A percentile compares a stretch with the other conserved stretches of the same genome.
Conservation (phyloP, 2,888 invertebrate genomes). For the Caenorhabditis zanzibari region DNA sequence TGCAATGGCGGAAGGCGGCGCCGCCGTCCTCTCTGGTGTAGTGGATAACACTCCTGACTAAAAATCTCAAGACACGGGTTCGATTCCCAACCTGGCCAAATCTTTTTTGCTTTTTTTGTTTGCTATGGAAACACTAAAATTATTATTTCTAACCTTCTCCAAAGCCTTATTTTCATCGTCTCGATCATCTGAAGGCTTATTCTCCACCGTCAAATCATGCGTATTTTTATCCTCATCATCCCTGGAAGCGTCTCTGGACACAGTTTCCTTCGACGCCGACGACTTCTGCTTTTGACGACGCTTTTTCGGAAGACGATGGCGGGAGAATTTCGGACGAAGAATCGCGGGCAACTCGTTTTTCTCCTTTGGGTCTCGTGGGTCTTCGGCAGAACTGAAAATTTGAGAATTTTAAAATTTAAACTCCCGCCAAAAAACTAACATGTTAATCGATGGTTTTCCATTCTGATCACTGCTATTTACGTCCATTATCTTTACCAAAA, state of each 20-base stretch:
- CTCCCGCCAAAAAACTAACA: conserved; percentile 7
- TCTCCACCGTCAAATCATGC: neutral
- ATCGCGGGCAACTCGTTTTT: conserved; percentile 21
- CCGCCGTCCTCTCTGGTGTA: too few relatives aligned
- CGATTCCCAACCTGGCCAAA: too few relatives aligned
- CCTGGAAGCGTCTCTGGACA: conserved; percentile 6
- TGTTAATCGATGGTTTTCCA: conserved; percentile 29
- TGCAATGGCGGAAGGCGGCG: too few relatives aligned
- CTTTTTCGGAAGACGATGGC: neutral
- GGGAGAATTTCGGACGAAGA: conserved; percentile 22
- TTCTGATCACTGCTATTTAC: conserved; percentile 38
- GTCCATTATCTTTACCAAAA: conserved; percentile 18
- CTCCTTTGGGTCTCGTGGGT: conserved; percentile 5
- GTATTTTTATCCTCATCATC: neutral
- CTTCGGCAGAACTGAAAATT: conserved; percentile 31
- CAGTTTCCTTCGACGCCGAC: neutral
- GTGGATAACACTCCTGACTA: too few relatives aligned
- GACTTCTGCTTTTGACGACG: neutral
- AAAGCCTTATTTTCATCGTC: conserved; percentile 11
- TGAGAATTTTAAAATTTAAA: neutral
- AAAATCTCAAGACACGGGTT: too few relatives aligned
- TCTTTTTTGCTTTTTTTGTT: too few relatives aligned
- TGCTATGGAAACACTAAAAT: too few relatives aligned
- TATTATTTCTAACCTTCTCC: too few relatives aligned
- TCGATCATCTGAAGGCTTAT: conserved; percentile 6